phyloP scores from a whole-genome alignment of 2,797 vertebrate genomes.

The Gallinago stenura region DNA sequence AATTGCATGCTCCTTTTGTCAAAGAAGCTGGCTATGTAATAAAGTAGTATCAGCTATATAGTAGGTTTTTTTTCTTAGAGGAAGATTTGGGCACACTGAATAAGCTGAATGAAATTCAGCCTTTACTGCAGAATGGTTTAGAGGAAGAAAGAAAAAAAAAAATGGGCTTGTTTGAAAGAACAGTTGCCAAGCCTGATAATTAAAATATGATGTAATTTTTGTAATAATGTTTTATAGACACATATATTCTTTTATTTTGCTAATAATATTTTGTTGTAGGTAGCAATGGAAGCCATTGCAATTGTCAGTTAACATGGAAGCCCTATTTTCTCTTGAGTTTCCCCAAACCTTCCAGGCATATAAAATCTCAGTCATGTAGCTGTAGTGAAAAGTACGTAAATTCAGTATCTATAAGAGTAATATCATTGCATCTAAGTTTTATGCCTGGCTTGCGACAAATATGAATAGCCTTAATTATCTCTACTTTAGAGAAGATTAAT shows the following conservation, averaged over 20 bases:
- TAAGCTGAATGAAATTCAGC: neutral
- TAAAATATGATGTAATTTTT: neutral
- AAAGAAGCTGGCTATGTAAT: neutral
- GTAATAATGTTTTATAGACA: neutral
- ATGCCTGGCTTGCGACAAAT: conserved; percentile 52
- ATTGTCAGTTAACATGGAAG: neutral
- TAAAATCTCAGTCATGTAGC: neutral
- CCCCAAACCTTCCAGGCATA: neutral
- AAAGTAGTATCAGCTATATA: neutral
- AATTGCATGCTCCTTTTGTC: neutral
- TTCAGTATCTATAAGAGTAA: conserved; percentile 25
- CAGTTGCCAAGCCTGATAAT: neutral
- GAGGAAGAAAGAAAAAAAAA: neutral
- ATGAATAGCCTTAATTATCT: conserved; percentile 69
- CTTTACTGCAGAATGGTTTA: neutral
- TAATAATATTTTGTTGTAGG: neutral
- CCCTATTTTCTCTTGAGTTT: neutral
- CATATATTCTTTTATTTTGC: neutral
- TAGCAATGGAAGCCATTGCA: neutral
- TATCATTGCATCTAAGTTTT: conserved; percentile 31
- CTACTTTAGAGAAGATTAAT: conserved; percentile 72
- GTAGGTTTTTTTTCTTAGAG: neutral
- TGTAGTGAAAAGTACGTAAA: conserved; percentile 7
- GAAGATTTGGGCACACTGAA: neutral
- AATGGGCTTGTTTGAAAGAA: neutral